Evolutionary conservation across 2,888 invertebrate species (phyloP).

Genomic region (Andrena praecox): DNA sequence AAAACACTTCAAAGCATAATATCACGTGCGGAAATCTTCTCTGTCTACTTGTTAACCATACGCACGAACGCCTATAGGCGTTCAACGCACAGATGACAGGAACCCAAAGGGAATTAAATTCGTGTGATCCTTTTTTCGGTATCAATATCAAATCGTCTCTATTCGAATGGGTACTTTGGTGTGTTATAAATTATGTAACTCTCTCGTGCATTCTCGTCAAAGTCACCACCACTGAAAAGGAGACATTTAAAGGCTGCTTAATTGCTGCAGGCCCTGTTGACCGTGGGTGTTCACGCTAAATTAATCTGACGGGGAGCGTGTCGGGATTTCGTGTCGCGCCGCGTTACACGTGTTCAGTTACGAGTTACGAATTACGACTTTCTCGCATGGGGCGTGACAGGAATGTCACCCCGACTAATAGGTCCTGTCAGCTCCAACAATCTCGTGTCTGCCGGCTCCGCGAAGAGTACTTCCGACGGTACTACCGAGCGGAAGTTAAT

Average conservation of each 20-base stretch:
- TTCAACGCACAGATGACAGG: too few relatives aligned
- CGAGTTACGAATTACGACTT: conserved; percentile 71
- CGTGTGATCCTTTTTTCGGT: background rate
- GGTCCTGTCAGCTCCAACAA: conserved; percentile 75
- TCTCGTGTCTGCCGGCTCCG: conserved; percentile 44
- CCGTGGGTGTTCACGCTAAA: conserved; percentile 55
- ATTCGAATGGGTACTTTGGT: background rate
- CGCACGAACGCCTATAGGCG: too few relatives aligned
- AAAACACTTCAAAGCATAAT: too few relatives aligned
- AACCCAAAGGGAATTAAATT: too few relatives aligned
- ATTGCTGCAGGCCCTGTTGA: conserved; percentile 33
- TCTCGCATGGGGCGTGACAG: conserved; percentile 71
- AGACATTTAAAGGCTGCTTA: conserved; percentile 54
- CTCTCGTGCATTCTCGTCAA: background rate
- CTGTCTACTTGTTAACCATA: too few relatives aligned
- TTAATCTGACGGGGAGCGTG: conserved; percentile 61
- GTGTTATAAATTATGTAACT: background rate
- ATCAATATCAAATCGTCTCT: too few relatives aligned
- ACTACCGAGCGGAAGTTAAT: conserved; percentile 20
- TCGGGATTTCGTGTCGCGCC: conserved; percentile 46
- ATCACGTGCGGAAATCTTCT: too few relatives aligned
- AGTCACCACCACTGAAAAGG: background rate
- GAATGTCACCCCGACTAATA: conserved; percentile 77
- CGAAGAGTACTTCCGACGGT: conserved; percentile 36
- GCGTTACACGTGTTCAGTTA: conserved; percentile 74